Base-by-base conservation (phyloP, 2,888 invertebrate species). In the Invenusta paracnida region DNA sequence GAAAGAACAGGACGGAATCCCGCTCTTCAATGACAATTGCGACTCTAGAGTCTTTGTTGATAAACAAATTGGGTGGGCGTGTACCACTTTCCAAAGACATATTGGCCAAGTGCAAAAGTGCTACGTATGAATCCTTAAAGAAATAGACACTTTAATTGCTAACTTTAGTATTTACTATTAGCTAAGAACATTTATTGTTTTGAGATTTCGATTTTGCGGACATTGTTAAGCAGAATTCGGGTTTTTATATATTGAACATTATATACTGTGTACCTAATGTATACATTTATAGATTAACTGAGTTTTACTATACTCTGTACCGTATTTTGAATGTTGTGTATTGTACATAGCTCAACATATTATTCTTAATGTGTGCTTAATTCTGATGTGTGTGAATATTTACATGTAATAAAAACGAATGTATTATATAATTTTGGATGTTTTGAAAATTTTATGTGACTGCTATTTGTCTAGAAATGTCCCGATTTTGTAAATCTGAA, bases 1-100 rank as follows among this genome's bases (percentile, higher is more conserved):
- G 79, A 28, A 79, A 79, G 29, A 79, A 27, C 79, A 79, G 79
- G 29, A 79, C 29, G 23, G 79, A 79, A 79, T 27, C 79, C 29
- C 79, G 79, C 79, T 79, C 79, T 79, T 79, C 79, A 79, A 79
- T 79, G 79, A 27, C 79, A 79, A 79, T 79, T 79, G 27, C 79
- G 25, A 79, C 79, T 79, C 29, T 13, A 28, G 79, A 79, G 79
- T 79, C 79, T 5, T 79, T 79, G 29, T 79, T 79, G 29, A 79
- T 79, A 23, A 79, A 79, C 79, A 79, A 79, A 28, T 79, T 79
- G 23, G 79, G 79, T 79, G 79, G 79, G 23, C 79, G 23, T 79
- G 79, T 79, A 79, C 2, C 79, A 79, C 23, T 79, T 79, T n/a
- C n/a, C n/a, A n/a, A n/a, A n/a, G n/a, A n/a, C n/a, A n/a, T 79